These are phyloP conservation scores for Rhinichthys osculus DNA, from an alignment of 2,797 vertebrate genomes.

Conservation along the genomic window DNA sequence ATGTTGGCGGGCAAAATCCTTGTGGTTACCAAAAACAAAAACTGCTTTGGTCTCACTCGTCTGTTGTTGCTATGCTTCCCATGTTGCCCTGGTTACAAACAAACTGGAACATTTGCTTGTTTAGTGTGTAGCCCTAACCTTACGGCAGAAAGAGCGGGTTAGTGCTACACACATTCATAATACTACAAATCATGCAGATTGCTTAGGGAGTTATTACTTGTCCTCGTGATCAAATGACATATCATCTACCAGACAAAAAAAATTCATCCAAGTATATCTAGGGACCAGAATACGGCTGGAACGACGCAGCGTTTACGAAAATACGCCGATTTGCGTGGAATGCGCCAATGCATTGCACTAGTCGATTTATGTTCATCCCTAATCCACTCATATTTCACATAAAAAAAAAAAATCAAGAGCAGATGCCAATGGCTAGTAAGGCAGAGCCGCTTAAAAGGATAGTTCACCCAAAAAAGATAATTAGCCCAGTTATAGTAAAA, in stretches of 20 bases:
- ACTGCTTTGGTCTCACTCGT: not conserved
- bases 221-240: not conserved
- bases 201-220: not conserved
- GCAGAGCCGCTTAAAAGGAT: too few relatives aligned
- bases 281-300: not conserved
- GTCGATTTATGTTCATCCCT: too few relatives aligned
- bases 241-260: not conserved
- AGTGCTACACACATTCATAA: not conserved
- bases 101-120: conserved; percentile 34
- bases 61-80: conserved; percentile 17
- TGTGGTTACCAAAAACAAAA: conserved; percentile 41
- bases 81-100: conserved; percentile 45
- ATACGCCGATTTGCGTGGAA: too few relatives aligned
- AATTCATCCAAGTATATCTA: not conserved
- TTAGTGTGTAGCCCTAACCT: not conserved
- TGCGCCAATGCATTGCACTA: too few relatives aligned
- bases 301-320: too few relatives aligned
- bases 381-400: too few relatives aligned
- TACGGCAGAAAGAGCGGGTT: not conserved
- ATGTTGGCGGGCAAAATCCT: not conserved
- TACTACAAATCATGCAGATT: not conserved
- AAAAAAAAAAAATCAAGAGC: too few relatives aligned
- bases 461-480: too few relatives aligned
- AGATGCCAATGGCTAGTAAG: too few relatives aligned
- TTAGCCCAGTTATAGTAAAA: too few relatives aligned